Conservation (phyloP, 1,140 invertebrate genomes). For the Drosophila tani region DNA sequence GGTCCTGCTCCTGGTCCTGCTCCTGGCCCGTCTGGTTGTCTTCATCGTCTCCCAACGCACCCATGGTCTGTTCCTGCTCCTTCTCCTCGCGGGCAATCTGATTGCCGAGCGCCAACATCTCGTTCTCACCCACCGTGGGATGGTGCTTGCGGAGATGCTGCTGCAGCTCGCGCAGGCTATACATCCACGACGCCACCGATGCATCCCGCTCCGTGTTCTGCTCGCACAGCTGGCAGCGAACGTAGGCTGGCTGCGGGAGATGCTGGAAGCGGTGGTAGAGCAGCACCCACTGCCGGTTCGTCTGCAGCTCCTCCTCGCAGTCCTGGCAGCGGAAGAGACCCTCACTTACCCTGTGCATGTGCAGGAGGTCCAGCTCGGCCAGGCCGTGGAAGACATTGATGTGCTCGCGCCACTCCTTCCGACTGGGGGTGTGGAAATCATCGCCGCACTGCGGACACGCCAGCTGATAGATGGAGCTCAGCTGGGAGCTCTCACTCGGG, state of each 20-base stretch:
- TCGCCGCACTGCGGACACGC: constrained; percentile 75
- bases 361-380: constrained; percentile 51
- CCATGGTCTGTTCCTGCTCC: constrained; percentile 19
- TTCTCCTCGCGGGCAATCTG: constrained; percentile 44
- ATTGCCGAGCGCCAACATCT: constrained; percentile 35
- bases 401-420: constrained; percentile 65
- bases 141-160: constrained; percentile 63
- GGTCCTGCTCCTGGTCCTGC: not conserved
- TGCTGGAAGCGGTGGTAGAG: constrained; percentile 74
- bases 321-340: constrained; percentile 66
- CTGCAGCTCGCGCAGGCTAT: constrained; percentile 61
- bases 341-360: constrained; percentile 61
- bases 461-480: constrained; percentile 46
- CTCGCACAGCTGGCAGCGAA: constrained; percentile 66
- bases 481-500: not conserved
- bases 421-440: constrained; percentile 54
- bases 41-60: constrained; percentile 3
- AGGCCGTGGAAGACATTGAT: constrained; percentile 68
- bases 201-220: constrained; percentile 15
- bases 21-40: constrained; percentile 10
- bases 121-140: constrained; percentile 19
- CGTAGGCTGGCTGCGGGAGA: constrained; percentile 68
- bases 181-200: constrained; percentile 29
- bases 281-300: constrained; percentile 58
- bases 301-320: constrained; percentile 68